phyloP scores from a whole-genome alignment of 2,888 invertebrate species.

The Lasius fuliginosus region DNA sequence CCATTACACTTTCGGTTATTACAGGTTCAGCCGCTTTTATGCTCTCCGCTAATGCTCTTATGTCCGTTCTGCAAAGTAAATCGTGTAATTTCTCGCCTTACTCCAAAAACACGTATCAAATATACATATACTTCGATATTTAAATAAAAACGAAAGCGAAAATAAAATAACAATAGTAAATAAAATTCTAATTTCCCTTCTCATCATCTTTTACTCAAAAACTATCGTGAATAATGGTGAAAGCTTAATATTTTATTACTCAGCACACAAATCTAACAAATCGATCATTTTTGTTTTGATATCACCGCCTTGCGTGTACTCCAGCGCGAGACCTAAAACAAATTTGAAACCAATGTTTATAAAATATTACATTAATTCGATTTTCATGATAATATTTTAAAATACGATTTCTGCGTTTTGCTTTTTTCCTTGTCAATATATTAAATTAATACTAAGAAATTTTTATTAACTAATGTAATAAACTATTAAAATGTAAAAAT shows the following conservation, averaged over 20 bases:
- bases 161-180: neutral
- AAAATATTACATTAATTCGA: neutral
- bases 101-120: neutral
- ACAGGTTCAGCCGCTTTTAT: conserved; percentile 88
- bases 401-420: neutral
- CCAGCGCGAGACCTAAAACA: conserved; percentile 88
- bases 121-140: neutral
- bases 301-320: conserved; percentile 88
- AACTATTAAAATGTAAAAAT: neutral
- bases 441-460: neutral
- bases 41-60: conserved; percentile 87
- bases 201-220: conserved; percentile 1
- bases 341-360: neutral
- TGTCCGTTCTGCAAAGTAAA: conserved; percentile 87
- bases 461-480: neutral
- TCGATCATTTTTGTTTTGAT: conserved; percentile 90
- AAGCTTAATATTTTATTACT: conserved; percentile 86
- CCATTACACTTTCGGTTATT: conserved; percentile 88
- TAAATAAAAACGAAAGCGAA: neutral
- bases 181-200: neutral
- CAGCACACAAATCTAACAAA: conserved; percentile 88
- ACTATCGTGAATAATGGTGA: conserved; percentile 22
- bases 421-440: neutral
- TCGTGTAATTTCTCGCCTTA: conserved; percentile 35
- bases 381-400: neutral